phyloP scores from a whole-genome alignment of 2,888 invertebrate genomes.

The Sclerodermus sp. region DNA sequence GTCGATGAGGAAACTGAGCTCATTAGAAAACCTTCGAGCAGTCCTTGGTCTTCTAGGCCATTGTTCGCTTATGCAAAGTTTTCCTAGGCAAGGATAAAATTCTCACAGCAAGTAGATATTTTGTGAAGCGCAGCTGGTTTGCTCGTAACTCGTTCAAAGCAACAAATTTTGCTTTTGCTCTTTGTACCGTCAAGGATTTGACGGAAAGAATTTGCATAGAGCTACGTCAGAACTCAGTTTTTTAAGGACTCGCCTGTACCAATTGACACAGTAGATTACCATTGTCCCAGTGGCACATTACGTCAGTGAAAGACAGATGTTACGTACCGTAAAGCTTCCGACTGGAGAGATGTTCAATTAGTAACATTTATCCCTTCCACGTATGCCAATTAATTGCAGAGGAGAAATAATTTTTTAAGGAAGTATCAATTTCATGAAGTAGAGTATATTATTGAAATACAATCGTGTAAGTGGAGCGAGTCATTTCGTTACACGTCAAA shows the following conservation, averaged over 20 bases:
- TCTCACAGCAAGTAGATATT: conserved; percentile 20
- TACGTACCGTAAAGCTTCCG: not conserved
- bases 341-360: not conserved
- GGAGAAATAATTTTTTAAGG: no score
- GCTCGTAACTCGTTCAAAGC: conserved; percentile 30
- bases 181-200: conserved; percentile 10
- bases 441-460: no score
- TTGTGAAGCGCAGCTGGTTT: conserved; percentile 33
- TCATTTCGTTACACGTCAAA: no score
- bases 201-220: conserved; percentile 34
- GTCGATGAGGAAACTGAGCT: no score
- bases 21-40: no score
- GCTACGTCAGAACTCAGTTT: conserved; percentile 22
- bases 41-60: not conserved
- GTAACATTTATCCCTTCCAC: no score
- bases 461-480: no score
- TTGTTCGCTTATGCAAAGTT: not conserved
- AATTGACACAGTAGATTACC: conserved; percentile 15
- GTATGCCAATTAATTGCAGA: no score
- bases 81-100: conserved; percentile 1
- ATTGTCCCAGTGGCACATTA: conserved; percentile 3
- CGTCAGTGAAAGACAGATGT: conserved; percentile 9
- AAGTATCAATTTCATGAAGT: no score
- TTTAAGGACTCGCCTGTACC: conserved; percentile 17
- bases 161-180: conserved; percentile 32